Evolutionary conservation across 2,797 vertebrate genomes (phyloP).

Genomic region (Dipus sagitta): DNA sequence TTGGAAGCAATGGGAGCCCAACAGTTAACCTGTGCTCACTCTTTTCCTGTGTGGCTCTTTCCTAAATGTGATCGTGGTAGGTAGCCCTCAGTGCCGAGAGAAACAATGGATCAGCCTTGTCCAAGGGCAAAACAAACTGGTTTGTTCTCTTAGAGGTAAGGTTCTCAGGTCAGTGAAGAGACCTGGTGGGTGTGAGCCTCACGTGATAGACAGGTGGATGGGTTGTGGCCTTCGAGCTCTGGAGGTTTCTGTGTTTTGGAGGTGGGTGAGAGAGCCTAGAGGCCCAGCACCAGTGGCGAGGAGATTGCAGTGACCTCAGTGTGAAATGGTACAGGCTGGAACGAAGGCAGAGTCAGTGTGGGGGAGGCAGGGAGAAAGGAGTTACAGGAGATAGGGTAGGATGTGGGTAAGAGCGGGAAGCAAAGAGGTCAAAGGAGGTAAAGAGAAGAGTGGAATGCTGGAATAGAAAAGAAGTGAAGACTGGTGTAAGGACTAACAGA

Average conservation of each 20-base stretch:
- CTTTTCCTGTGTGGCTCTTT: neutral
- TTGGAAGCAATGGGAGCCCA: neutral
- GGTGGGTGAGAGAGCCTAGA: neutral
- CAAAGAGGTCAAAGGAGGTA: neutral
- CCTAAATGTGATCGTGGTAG: neutral
- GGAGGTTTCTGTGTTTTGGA: neutral
- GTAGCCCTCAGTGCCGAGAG: neutral
- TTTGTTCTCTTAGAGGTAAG: conserved; percentile 7
- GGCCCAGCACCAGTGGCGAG: neutral
- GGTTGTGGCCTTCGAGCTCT: neutral
- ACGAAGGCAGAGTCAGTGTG: neutral
- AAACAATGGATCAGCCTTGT: neutral
- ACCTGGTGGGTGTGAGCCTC: neutral
- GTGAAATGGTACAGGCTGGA: neutral
- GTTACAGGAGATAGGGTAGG: neutral
- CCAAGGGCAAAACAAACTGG: neutral
- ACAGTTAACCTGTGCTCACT: neutral
- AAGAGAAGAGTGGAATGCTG: neutral
- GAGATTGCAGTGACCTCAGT: neutral
- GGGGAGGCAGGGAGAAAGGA: neutral
- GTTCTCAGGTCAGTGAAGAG: neutral
- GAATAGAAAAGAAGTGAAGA: neutral
- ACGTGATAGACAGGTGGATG: neutral
- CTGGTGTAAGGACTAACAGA: too few relatives aligned
- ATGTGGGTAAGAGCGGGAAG: neutral